A percentile compares a stretch with the other conserved stretches of the same genome.
These are phyloP conservation scores for Rana temporaria DNA, from an alignment of 2,113 vertebrate species.

Conservation along the genomic window DNA sequence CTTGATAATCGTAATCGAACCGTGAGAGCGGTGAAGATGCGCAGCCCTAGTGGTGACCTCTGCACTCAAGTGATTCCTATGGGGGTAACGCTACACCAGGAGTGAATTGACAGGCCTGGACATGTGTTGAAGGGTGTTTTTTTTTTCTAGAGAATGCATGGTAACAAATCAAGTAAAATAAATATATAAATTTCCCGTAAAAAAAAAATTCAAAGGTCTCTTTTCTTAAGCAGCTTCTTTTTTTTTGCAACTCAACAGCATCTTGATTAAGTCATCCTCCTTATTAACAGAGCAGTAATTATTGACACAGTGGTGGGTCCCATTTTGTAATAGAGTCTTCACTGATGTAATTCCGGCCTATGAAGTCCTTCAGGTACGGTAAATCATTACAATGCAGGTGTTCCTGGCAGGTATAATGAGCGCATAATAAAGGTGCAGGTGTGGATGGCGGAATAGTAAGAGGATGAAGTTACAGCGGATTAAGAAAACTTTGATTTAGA, in stretches of 20 bases:
- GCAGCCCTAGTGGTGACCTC: no score
- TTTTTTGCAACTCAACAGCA: not conserved
- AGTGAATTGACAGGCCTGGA: no score
- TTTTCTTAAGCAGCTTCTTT: not conserved
- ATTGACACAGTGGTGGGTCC: conserved; percentile 1
- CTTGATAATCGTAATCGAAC: no score
- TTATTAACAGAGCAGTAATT: conserved; percentile 6
- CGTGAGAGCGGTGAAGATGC: no score
- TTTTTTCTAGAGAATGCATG: no score
- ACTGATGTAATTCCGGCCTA: conserved; percentile 13
- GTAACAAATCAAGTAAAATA: not conserved
- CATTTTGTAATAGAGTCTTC: conserved; percentile 5
- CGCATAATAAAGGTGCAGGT: not conserved
- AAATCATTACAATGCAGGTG: conserved; percentile 29
- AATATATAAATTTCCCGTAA: not conserved
- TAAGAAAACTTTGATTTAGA: not conserved
- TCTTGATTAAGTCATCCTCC: not conserved
- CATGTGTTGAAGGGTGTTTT: no score
- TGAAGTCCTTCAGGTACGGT: not conserved
- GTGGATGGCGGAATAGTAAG: not conserved
- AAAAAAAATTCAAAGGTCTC: not conserved
- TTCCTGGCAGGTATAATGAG: conserved; percentile 31
- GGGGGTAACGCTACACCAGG: no score
- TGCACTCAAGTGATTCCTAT: no score
- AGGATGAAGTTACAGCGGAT: not conserved